A percentile compares a stretch with the other conserved stretches of the same genome.
These are phyloP conservation scores for Sogatella furcifera DNA, from an alignment of 1,140 invertebrate species.

Conservation along the genomic window DNA sequence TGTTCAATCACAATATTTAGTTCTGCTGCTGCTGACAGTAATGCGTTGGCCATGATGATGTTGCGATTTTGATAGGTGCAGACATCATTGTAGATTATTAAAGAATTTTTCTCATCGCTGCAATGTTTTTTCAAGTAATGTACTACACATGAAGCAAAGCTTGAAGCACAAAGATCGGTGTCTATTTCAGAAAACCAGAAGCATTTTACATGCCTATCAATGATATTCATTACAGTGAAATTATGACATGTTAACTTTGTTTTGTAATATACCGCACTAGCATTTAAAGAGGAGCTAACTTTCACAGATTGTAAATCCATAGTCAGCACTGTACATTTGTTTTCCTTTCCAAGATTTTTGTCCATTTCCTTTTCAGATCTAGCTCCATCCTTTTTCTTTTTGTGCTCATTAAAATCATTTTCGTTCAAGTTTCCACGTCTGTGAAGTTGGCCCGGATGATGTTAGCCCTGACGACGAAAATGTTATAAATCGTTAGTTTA, in stretches of 20 bases:
- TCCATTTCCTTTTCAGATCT: conserved; percentile 23
- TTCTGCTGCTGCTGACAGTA: conserved; percentile 22
- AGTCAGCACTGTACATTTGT: conserved; percentile 23
- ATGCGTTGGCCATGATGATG: conserved; percentile 27
- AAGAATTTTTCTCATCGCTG: not conserved
- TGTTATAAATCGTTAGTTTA: too few relatives aligned
- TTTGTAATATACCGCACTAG: conserved; percentile 34
- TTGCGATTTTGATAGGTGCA: conserved; percentile 31
- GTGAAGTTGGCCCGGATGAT: too few relatives aligned
- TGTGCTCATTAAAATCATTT: conserved; percentile 20
- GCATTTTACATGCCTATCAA: conserved; percentile 24
- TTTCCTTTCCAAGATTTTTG: conserved; percentile 19
- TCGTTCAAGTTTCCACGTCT: conserved; percentile 17
- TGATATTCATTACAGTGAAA: conserved; percentile 35
- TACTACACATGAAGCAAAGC: conserved; percentile 29
- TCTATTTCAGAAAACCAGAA: conserved; percentile 36
- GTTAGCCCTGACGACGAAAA: too few relatives aligned
- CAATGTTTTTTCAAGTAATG: conserved; percentile 24
- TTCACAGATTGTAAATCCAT: conserved; percentile 34
- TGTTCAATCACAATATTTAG: conserved; percentile 28
- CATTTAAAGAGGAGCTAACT: conserved; percentile 28
- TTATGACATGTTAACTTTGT: conserved; percentile 34
- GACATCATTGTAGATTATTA: conserved; percentile 22
- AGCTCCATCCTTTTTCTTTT: conserved; percentile 21
- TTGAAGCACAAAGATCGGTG: conserved; percentile 31